Base-by-base conservation (phyloP, 2,113 vertebrate species). In the Barnardius zonarius region DNA sequence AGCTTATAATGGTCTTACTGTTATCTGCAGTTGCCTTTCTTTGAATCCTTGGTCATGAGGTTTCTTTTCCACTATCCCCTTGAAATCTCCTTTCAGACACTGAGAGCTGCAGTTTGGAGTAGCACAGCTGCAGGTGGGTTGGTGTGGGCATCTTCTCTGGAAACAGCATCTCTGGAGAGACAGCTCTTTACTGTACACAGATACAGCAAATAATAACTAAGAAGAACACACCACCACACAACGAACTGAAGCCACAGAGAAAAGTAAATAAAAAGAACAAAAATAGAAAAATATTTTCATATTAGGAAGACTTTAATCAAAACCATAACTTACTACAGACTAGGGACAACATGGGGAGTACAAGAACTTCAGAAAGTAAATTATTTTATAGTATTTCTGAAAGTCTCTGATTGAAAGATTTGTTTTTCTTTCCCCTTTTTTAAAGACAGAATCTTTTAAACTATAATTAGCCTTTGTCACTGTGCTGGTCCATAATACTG, bases 391-490 rank as follows among this genome's bases (percentile, higher is more conserved):
- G 63, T 64, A 31, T 35, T 77, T 83, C 48, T 84, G 31, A 77
- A 88, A 59, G 63, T 19, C 10, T 68, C 83, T 16, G 13, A 87
- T 62, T 77, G 59, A 81, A 84, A 20, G 10, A 24, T 43, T 88
- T 43, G 25, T 8, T 77, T 57, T 82, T n/a, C 76, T 39, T 6
- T 11, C 48, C n/a, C 28, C 24, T 69, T 37, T 61, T 83, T 63
- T 76, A 86, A 91, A 86, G 79, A 44, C 68, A 54, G 41, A 83
- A 68, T 63, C 25, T 78, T 87, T 77, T 68, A 83, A 85, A 52
- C 43, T 43, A 24, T 78, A 77, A 91, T 87, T 81, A 83, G 76
- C 92, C 88, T 92, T 77, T 96, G 92, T 88, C 86, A 90, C 39
- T 88, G 37, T 67, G 51, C 64, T 70, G 37, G 35, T 74, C 76